phyloP scores from a whole-genome alignment of 2,113 vertebrate species.

The Dryoscopus gambensis region DNA sequence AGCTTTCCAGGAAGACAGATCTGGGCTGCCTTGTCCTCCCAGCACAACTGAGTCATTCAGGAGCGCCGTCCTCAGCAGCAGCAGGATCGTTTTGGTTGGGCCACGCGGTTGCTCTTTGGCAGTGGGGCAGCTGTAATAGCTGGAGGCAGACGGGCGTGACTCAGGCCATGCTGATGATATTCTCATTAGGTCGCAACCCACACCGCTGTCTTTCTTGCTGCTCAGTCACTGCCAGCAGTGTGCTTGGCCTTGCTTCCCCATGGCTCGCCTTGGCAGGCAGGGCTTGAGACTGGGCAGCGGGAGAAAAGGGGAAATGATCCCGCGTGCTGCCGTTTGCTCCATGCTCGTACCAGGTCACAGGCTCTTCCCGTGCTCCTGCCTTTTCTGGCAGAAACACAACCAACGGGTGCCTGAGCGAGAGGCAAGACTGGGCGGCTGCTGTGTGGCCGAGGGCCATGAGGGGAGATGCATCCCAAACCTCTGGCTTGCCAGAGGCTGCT shows the following conservation, averaged over 20 bases:
- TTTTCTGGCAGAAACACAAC: not conserved
- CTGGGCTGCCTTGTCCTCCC: not conserved
- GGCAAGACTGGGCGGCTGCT: not conserved
- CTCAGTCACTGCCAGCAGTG: not conserved
- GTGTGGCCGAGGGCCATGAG: not conserved
- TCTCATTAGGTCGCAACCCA: not conserved
- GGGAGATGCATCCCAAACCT: not conserved
- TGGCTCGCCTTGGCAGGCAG: not conserved
- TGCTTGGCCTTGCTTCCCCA: not conserved
- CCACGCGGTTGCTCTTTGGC: not conserved
- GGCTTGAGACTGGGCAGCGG: fast-evolving
- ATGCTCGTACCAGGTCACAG: fast-evolving
- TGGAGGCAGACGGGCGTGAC: not conserved
- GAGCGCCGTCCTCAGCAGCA: not conserved
- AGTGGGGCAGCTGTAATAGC: not conserved
- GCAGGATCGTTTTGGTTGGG: not conserved
- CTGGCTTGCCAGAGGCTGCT: not conserved
- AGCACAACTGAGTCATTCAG: conserved; percentile 5
- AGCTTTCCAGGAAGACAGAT: conserved; percentile 13
- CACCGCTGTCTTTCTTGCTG: not conserved
- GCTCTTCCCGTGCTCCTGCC: not conserved
- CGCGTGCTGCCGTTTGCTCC: fast-evolving
- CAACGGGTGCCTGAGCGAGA: fast-evolving
- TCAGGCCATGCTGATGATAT: not conserved
- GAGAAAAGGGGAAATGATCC: not conserved